Evolutionary conservation across 2,888 invertebrate genomes (phyloP).

Genomic region (Liopterus haemorrhoidalis): DNA sequence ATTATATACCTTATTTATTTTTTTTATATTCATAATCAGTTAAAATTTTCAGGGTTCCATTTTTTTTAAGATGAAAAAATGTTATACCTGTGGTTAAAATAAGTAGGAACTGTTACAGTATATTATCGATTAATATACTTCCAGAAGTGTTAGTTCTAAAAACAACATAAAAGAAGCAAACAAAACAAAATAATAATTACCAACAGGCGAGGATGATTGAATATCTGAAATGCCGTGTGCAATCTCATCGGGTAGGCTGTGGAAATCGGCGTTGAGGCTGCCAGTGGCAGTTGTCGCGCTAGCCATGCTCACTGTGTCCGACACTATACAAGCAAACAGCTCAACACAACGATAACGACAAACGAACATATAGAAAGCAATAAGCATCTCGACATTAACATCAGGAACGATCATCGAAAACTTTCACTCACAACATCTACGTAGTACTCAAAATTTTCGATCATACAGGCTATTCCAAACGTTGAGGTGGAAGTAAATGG

Average conservation of each 20-base stretch:
- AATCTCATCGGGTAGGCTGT: conserved; percentile 22
- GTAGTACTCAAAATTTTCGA: too few species aligned
- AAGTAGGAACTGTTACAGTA: too few species aligned
- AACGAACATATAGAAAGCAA: conserved; percentile 12
- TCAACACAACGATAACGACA: conserved; percentile 24
- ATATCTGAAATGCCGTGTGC: conserved; percentile 23
- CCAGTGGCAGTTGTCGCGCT: conserved; percentile 34
- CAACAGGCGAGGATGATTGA: conserved; percentile 21
- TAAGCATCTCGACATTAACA: conserved; percentile 12
- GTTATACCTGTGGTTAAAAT: background rate
- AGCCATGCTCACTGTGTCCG: conserved; percentile 46
- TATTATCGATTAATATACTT: too few species aligned
- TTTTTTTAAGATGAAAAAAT: background rate
- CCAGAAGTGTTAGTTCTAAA: too few species aligned
- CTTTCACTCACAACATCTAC: conserved; percentile 8
- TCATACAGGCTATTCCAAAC: too few species aligned
- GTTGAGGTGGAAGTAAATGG: too few species aligned
- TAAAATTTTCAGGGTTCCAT: background rate
- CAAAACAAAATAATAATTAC: conserved; percentile 15
- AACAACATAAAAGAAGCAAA: conserved; percentile 13
- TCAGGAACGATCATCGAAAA: conserved; percentile 11
- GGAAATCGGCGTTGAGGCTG: conserved; percentile 22
- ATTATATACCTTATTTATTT: too few species aligned
- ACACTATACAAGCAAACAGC: conserved; percentile 40
- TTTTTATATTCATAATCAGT: too few species aligned